Evolutionary conservation across 1,140 invertebrate genomes (phyloP).

Genomic region (Brachionus paranguensis): DNA sequence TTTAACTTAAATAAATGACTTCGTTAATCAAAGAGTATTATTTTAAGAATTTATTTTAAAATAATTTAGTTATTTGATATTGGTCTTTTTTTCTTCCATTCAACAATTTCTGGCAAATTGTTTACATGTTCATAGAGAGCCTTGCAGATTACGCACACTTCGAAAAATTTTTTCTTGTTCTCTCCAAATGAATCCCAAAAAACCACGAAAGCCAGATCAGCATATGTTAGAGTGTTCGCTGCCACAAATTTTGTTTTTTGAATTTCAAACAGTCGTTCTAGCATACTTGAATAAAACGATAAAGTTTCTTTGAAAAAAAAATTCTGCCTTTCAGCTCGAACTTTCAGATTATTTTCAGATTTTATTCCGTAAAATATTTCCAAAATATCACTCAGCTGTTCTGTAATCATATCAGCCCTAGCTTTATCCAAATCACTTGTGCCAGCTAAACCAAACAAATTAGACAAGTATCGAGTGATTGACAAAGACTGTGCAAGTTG

Average conservation of each 20-base stretch:
- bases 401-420: neutral
- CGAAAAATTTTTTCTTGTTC: neutral
- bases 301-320: constrained; percentile 5
- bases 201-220: neutral
- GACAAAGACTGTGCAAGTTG: neutral
- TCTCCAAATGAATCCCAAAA: constrained; percentile 14
- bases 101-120: neutral
- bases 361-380: neutral
- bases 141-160: neutral
- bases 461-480: constrained; percentile 2
- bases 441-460: neutral
- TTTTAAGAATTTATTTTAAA: neutral
- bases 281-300: neutral
- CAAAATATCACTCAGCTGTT: neutral
- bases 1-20: neutral
- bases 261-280: neutral
- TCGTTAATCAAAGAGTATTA: neutral
- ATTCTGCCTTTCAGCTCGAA: neutral
- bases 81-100: constrained; percentile 5
- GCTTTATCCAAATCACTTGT: neutral
- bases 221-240: neutral
- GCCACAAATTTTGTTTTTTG: neutral
- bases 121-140: neutral
- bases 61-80: neutral
- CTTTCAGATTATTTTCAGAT: neutral